Evolutionary conservation across 2,113 vertebrate genomes (phyloP), one percentile per base, ranked within the genome.

Genomic region (Puntigrus tetrazona): DNA sequence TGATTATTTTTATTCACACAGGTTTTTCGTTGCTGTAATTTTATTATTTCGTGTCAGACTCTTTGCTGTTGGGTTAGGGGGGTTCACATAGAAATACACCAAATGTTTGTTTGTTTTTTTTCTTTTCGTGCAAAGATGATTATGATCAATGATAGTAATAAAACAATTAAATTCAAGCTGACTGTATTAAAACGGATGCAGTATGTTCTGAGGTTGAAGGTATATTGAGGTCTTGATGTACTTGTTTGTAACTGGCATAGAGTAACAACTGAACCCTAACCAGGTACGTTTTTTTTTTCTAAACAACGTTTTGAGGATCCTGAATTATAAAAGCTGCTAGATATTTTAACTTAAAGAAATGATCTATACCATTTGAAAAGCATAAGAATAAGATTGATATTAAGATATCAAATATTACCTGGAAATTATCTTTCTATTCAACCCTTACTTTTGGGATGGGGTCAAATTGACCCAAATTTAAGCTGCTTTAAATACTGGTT

Each of bases 141-240:
- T 85, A 89, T 89, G 86, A 89, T 90, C 86, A 88, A 88, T 85
- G 41, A 88, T 91, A 88, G 88, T 89, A 91, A 91, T 91, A 91
- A 91, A 89, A 84, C 50, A 83, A 83, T 85, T 86, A 86, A 86
- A 85, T 85, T 87, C 43, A 73, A 82, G n/a, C 29, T 70, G 83
- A 69, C 74, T 84, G 77, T n/a, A 36, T 85, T 82, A n/a, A 70
- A 73, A 79, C 38, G 70, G 13, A 81, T 61, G 38, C 31, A 41
- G 2, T 41, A 41, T 43, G 38, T 47, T 47, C 4, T 29, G 22
- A 67, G 0, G 1, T 18, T n/a, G 34, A 52, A 43, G 45, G 45
- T 45, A 36, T 18, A 61, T 10, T 61, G 5, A 25, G 45, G 25
- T 34, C 82, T n/a, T 65, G 8, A 65, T 65, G 38, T 47, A 67